Evolutionary conservation across 1,140 invertebrate species (phyloP), one percentile per base, ranked within the genome.

Genomic region (Drosophila sturtevanti): DNA sequence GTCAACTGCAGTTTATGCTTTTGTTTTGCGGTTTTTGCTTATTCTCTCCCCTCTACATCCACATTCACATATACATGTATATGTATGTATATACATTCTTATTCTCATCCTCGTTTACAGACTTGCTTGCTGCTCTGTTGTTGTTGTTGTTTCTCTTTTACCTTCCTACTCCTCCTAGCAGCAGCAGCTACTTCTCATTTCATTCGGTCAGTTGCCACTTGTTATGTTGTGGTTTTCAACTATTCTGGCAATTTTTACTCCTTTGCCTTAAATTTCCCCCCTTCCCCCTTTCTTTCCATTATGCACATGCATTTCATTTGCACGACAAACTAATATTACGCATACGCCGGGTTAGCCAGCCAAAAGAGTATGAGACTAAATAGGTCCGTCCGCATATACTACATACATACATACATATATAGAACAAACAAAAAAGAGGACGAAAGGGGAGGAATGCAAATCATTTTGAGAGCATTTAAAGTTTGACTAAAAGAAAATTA

Each of bases 401-500:
- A n/a, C n/a, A n/a, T n/a, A n/a, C n/a, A n/a, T n/a, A n/a, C n/a
- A n/a, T n/a, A n/a, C n/a, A n/a, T n/a, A n/a, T n/a, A n/a, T n/a
- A n/a, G n/a, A n/a, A n/a, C n/a, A 31, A 7, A 31, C 4, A 31
- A 31, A 4, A 31, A 6, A 7, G 6, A 6, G 3, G 27, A 31
- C 4, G 6, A 31, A 6, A 31, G 27, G 1, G 7, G 59, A 68
- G 18, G 22, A 60, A 65, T 85, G 81, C 81, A 85, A 84, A 85
- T 86, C 81, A 77, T 74, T 84, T 85, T 67, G 77, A 70, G 73
- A 65, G 68, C 77, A 72, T 77, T 85, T 79, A 75, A 80, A 80
- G 81, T 84, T 48, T 80, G 80, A 80, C 80, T 84, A 72, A 79
- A 84, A 85, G 80, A 82, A 84, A 85, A 80, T 85, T 84, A 85